Evolutionary conservation across 2,797 vertebrate genomes (phyloP).

Genomic region (Cossypha dichroa): DNA sequence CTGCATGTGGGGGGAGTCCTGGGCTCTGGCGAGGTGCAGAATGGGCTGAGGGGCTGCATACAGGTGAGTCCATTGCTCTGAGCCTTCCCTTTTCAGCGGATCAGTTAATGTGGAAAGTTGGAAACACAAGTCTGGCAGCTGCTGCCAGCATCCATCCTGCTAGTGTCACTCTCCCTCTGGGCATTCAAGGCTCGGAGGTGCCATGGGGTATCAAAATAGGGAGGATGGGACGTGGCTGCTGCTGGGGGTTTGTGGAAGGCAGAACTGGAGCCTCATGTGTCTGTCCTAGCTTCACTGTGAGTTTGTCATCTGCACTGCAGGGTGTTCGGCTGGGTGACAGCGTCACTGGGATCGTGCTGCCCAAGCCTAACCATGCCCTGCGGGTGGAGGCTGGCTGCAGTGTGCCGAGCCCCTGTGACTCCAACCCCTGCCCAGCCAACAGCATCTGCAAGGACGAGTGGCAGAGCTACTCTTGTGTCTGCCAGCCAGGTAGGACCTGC

Average conservation of each 20-base stretch:
- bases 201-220: background rate
- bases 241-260: background rate
- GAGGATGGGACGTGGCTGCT: background rate
- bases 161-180: background rate
- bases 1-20: slow-evolving; percentile 93
- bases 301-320: slow-evolving; percentile 67
- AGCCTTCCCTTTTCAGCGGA: background rate
- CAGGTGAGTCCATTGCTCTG: slow-evolving; percentile 81
- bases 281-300: background rate
- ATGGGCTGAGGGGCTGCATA: slow-evolving; percentile 92
- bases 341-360: slow-evolving; percentile 80
- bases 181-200: background rate
- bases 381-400: slow-evolving; percentile 90
- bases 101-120: background rate
- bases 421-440: slow-evolving; percentile 88
- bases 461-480: slow-evolving; percentile 89
- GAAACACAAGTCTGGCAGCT: background rate
- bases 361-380: slow-evolving; percentile 84
- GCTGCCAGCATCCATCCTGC: background rate
- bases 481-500: slow-evolving; percentile 85
- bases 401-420: slow-evolving; percentile 84
- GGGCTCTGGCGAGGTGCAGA: slow-evolving; percentile 87
- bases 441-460: slow-evolving; percentile 89
- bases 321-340: slow-evolving; percentile 90
- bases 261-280: rapidly evolving